These are phyloP conservation scores for Crax fasciolata DNA, from an alignment of 2,797 vertebrate genomes.

Conservation along the genomic window DNA sequence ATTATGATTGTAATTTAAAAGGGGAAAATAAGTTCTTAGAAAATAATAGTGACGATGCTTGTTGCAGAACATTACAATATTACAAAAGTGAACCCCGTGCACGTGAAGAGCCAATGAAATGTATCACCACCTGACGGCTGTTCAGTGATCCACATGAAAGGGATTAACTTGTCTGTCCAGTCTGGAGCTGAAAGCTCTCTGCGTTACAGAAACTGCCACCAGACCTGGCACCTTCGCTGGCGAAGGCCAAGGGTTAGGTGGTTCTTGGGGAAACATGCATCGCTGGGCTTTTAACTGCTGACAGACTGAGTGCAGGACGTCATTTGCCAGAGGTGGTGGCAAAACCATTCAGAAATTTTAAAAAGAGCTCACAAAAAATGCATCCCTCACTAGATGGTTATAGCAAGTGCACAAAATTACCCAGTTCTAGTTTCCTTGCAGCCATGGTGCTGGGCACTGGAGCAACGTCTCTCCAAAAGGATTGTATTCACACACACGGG, in stretches of 20 bases:
- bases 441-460: too few relatives aligned
- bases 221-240: constrained; percentile 42
- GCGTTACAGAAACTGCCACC: constrained; percentile 38
- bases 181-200: constrained; percentile 46
- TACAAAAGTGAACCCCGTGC: background rate
- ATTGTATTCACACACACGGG: background rate
- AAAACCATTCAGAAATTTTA: background rate
- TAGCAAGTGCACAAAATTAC: background rate
- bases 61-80: constrained; percentile 14
- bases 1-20: background rate
- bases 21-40: background rate
- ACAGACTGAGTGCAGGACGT: constrained; percentile 41
- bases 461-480: background rate
- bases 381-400: background rate
- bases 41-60: background rate
- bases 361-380: background rate
- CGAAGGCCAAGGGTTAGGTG: constrained; percentile 37
- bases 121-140: constrained; percentile 61
- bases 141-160: constrained; percentile 46
- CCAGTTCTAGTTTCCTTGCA: background rate
- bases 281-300: constrained; percentile 35
- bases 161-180: constrained; percentile 69
- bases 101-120: constrained; percentile 50
- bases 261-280: background rate
- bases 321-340: constrained; percentile 20